phyloP scores from a whole-genome alignment of 2,797 vertebrate genomes.

The Salmo trutta region DNA sequence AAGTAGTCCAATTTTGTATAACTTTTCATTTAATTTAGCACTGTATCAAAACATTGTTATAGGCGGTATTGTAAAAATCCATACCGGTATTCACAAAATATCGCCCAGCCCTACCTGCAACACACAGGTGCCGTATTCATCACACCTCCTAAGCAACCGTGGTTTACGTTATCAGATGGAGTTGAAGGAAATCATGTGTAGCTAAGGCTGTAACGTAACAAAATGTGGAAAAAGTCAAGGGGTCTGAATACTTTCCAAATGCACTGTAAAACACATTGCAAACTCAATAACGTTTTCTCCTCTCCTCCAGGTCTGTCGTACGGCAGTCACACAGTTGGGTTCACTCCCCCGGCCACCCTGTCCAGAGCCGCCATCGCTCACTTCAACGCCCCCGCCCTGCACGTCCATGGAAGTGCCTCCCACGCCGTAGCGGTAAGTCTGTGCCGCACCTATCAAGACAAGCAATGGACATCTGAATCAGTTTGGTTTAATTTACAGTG shows the following conservation, averaged over 20 bases:
- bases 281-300: neutral
- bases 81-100: too few relatives aligned
- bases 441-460: neutral
- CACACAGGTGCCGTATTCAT: neutral
- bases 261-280: neutral
- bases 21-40: too few relatives aligned
- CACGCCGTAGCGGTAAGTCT: conserved; percentile 91
- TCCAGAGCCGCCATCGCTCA: conserved; percentile 96
- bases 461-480: neutral
- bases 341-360: conserved; percentile 95
- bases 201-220: too few relatives aligned
- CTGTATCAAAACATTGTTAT: too few relatives aligned
- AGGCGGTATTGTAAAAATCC: too few relatives aligned
- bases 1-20: too few relatives aligned
- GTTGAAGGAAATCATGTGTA: neutral
- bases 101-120: neutral
- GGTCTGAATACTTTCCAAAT: too few relatives aligned
- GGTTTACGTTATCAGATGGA: neutral
- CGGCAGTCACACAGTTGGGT: conserved; percentile 94
- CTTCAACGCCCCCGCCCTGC: conserved; percentile 95
- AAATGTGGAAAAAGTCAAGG: too few relatives aligned
- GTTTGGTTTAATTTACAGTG: neutral
- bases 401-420: conserved; percentile 92
- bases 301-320: conserved; percentile 88
- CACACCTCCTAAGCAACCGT: neutral